Evolutionary conservation across 2,888 invertebrate species (phyloP), one percentile per base, ranked within the genome.

Genomic region (Bhutanitis thaidina): DNA sequence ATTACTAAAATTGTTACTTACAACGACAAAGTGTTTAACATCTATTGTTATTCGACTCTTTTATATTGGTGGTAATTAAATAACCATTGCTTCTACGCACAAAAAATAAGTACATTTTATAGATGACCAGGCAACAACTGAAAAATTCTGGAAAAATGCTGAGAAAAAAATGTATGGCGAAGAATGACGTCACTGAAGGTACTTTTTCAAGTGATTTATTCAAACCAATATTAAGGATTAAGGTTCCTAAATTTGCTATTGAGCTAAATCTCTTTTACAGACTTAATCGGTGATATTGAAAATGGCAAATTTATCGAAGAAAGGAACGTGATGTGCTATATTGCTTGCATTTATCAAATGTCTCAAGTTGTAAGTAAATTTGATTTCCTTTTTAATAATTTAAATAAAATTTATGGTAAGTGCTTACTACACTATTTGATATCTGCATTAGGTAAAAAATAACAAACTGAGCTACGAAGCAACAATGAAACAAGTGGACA

Each of bases 161-260:
- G 54, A 87, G 92, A 53, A 93, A 92, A 57, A 89, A 89, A 9
- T 94, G 94, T 55, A 76, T 90, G 65, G 88, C 87, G 1, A 94
- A 93, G 73, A 85, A 84, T 37, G 85, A 90, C 60, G 86, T 89
- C 0, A 79, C 86, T 1, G 69, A 80, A 62, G 90, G 91, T 91
- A 13, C 43, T 3, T 27, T 38, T 34, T 16, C 5, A n/a, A 27
- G 12, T 38, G 1, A 8, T 20, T 27, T 20, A n/a, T 27, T 4
- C 27, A 8, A 8, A 27, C 7, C 27, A 1, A 1, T 7, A 8
- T 27, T 27, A 8, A 27, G 8, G 20, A 4, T 20, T 20, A 20
- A 20, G 2, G 5, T 20, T 20, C 2, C 5, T 4, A 34, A 9
- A n/a, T n/a, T n/a, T n/a, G n/a, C n/a, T n/a, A n/a, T n/a, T n/a